These are phyloP conservation scores for Campoplex nolae DNA, from an alignment of 2,888 invertebrate species.

Conservation along the genomic window DNA sequence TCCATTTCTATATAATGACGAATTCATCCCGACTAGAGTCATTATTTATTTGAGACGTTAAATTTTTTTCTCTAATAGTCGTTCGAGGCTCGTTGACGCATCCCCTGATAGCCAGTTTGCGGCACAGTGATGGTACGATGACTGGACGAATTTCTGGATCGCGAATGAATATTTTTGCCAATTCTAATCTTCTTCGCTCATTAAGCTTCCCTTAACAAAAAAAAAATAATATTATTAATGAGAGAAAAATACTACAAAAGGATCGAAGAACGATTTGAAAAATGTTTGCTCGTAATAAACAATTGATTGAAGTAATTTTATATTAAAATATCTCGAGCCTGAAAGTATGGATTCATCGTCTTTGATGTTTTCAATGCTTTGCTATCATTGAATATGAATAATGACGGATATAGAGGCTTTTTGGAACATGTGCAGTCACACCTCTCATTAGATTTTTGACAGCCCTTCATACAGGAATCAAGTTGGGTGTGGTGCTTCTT, in stretches of 20 bases:
- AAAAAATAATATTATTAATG: too few species aligned
- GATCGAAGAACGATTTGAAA: too few species aligned
- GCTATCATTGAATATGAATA: slow-evolving; percentile 74
- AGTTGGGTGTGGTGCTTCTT: slow-evolving; percentile 78
- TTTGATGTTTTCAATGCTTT: slow-evolving; percentile 27
- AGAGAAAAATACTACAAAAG: too few species aligned
- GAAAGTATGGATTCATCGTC: background rate
- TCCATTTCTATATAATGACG: slow-evolving; percentile 4
- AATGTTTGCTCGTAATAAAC: too few species aligned
- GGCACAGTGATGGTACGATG: too few species aligned
- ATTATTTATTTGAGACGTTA: slow-evolving; percentile 9
- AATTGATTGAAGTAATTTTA: too few species aligned
- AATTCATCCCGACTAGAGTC: slow-evolving; percentile 14
- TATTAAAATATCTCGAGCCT: too few species aligned
- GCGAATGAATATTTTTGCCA: background rate
- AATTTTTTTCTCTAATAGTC: slow-evolving; percentile 17
- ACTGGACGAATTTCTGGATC: background rate
- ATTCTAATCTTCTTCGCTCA: too few species aligned
- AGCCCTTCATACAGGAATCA: slow-evolving; percentile 84
- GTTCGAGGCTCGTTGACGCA: slow-evolving; percentile 1
- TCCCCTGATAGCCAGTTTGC: too few species aligned
- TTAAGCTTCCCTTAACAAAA: too few species aligned
- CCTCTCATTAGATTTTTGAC: slow-evolving; percentile 85
- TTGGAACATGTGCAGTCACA: slow-evolving; percentile 84
- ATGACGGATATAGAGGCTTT: slow-evolving; percentile 72